phyloP scores from a whole-genome alignment of 2,888 invertebrate species.

The Scaeva pyrastri region DNA sequence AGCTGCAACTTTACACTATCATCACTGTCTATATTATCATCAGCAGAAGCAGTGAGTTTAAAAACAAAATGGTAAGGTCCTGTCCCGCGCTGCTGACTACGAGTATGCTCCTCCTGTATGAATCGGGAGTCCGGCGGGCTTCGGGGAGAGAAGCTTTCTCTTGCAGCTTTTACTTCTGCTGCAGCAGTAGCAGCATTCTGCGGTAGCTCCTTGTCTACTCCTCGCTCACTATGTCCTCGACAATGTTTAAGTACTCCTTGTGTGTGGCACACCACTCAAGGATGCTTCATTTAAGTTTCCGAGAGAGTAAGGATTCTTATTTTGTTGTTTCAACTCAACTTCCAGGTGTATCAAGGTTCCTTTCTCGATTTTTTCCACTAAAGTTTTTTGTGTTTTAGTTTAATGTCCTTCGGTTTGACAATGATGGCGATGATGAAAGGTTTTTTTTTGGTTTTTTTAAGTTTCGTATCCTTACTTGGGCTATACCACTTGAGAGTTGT shows the following conservation, averaged over 20 bases:
- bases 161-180: background rate
- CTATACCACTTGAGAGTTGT: constrained; percentile 53
- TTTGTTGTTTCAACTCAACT: constrained; percentile 29
- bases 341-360: constrained; percentile 46
- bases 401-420: constrained; percentile 43
- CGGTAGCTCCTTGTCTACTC: constrained; percentile 14
- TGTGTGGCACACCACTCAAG: constrained; percentile 67
- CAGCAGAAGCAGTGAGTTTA: constrained; percentile 36
- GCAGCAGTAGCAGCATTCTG: constrained; percentile 24
- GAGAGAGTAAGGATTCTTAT: constrained; percentile 38
- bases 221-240: constrained; percentile 32
- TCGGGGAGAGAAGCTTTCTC: too few species aligned
- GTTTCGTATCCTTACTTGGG: constrained; percentile 19
- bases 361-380: background rate
- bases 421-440: constrained; percentile 63
- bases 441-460: constrained; percentile 32
- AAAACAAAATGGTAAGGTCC: constrained; percentile 34
- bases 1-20: background rate
- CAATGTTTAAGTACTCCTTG: constrained; percentile 67
- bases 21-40: constrained; percentile 17
- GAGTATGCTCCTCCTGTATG: background rate
- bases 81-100: constrained; percentile 18
- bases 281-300: constrained; percentile 72
- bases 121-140: too few species aligned
- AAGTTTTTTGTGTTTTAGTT: constrained; percentile 6